Evolutionary conservation across 2,888 invertebrate genomes (phyloP).

Genomic region (Archips xylosteana): DNA sequence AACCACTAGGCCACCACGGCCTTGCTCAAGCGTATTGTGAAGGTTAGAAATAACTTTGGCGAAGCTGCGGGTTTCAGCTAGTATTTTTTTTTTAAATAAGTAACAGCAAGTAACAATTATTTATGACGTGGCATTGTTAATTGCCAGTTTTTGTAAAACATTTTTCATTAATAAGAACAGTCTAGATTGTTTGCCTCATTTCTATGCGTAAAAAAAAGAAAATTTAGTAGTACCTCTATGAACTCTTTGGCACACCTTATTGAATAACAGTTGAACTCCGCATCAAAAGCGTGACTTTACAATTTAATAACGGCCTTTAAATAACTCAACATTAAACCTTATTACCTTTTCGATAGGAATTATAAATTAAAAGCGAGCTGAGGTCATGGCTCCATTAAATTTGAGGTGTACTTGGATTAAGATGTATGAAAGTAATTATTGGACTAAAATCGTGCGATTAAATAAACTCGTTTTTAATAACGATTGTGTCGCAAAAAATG

Average conservation of each 20-base stretch:
- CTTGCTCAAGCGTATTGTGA: no score
- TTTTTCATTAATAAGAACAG: no score
- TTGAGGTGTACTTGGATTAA: constrained; percentile 38
- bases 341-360: not conserved
- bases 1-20: no score
- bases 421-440: constrained; percentile 40
- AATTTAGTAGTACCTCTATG: no score
- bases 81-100: no score
- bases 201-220: no score
- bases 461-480: constrained; percentile 27
- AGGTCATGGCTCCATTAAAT: constrained; percentile 29
- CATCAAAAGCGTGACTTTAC: not conserved
- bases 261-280: not conserved
- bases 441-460: constrained; percentile 21
- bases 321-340: constrained; percentile 7
- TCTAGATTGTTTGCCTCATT: no score
- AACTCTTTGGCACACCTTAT: not conserved
- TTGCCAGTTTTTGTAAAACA: no score
- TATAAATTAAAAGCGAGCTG: not conserved
- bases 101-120: no score
- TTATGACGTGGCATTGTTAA: no score
- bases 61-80: no score
- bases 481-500: constrained; percentile 5
- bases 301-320: not conserved
- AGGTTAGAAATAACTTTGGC: no score